These are phyloP conservation scores for Pseudopleuronectes americanus DNA, from an alignment of 2,797 vertebrate species.

Conservation along the genomic window DNA sequence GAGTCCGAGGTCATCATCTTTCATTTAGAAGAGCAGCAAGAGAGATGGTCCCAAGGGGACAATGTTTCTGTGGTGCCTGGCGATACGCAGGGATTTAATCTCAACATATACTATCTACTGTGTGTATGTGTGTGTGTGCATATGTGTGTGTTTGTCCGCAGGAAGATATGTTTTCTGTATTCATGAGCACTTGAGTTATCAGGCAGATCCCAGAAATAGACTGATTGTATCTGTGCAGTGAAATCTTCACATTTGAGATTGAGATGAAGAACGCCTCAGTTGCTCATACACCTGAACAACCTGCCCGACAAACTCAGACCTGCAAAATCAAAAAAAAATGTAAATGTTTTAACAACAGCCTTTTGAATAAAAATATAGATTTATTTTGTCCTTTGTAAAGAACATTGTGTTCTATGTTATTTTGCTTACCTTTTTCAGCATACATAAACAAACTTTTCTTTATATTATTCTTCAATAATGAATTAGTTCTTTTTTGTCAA, in stretches of 20 bases:
- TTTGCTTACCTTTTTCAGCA: too few species aligned
- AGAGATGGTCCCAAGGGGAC: conserved; percentile 51
- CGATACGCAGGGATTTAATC: conserved; percentile 55
- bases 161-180: conserved; percentile 55
- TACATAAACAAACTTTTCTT: too few species aligned
- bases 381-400: not conserved
- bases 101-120: conserved; percentile 9
- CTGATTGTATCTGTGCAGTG: conserved; percentile 24
- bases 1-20: conserved; percentile 60
- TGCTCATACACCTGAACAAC: not conserved
- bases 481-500: too few species aligned
- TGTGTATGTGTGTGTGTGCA: conserved; percentile 19
- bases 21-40: conserved; percentile 54
- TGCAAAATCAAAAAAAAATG: not conserved
- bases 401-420: too few species aligned
- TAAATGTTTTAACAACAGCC: too few species aligned
- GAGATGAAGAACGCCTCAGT: not conserved
- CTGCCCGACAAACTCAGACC: not conserved
- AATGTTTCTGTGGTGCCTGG: conserved; percentile 32
- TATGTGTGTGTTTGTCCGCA: conserved; percentile 20
- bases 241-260: not conserved
- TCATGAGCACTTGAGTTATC: conserved; percentile 42
- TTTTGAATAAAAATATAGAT: not conserved
- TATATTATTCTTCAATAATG: too few species aligned
- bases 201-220: conserved; percentile 28